Evolutionary conservation across 2,888 invertebrate genomes (phyloP), one percentile per base, ranked within the genome.

Genomic region (Protonemura montana): DNA sequence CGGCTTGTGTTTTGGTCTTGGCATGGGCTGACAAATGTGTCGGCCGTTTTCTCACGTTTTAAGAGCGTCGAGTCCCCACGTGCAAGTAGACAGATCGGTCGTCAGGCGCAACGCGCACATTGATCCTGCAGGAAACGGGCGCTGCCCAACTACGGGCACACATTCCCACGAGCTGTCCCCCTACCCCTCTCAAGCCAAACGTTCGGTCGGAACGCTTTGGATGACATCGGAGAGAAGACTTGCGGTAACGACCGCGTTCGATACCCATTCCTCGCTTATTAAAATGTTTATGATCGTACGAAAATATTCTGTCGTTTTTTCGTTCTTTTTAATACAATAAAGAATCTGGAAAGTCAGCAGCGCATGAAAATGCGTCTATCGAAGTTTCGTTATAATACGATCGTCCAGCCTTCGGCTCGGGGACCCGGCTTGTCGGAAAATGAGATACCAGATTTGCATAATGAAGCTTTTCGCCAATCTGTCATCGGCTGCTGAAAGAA

Each of bases 41-140:
- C n/a, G 30, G 81, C 28, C 28, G 81, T 81, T 81, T 81, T 81
- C 81, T 81, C 81, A 81, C 81, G 81, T 81, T 81, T 28, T 28
- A 3, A n/a, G 30, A 13, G 16, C 59, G 1, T 21, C 59, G 2
- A 10, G 16, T 13, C 59, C 59, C 59, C 59, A 21, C 59, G 59
- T 21, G 21, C 59, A 59, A 59, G 59, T 59, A 59, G 81, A 81
- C 81, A 29, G 81, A 81, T 81, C 81, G 81, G n/a, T n/a, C 30
- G 30, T n/a, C 30, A 2, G n/a, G 28, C n/a, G 81, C 30, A 81
- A 81, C 81, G 81, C 30, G 21, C 81, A 13, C 81, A 81, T 81
- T 81, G 81, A 81, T 81, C 81, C 81, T 30, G 29, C 35, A 35
- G 35, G 5, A 28, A 28, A 30, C 81, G 30, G 28, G 21, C 81